Base-by-base conservation (phyloP, 2,888 invertebrate species). In the Nemoura dubitans region DNA sequence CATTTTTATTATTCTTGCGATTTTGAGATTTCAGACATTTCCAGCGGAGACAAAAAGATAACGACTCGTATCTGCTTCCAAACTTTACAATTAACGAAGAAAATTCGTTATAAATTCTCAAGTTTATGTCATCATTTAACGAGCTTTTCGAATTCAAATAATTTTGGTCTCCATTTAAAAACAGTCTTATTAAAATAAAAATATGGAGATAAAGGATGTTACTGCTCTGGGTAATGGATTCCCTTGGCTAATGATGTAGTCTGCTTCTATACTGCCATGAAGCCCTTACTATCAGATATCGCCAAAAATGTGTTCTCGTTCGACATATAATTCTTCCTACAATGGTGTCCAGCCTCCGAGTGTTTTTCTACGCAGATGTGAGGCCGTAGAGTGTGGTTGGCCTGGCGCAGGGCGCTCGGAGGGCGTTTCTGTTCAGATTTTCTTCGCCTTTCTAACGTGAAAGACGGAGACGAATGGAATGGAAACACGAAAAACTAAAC, bases 331-430 rank as follows among this genome's bases (percentile, higher is more conserved):
- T 36, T 36, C 36, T 36, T 36, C 16, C 10, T 3, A 59, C 6
- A 10, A 21, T 3, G 59, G 59, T 14, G 1, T 14, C 3, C 3
- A 21, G 14, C 21, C 59, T 59, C 59, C 14, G 10, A 2, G 6
- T 59, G 16, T 14, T 59, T 59, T 7, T 30, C 6, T 42, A 83
- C 83, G 83, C 83, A 83, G 83, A 36, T 83, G 83, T 42, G 83
- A 83, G 25, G 25, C 42, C 5, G n/a, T 25, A 42, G 42, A n/a
- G 26, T 83, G 28, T 83, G 83, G 83, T 83, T 83, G 83, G 83
- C 30, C 83, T 36, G 42, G n/a, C 5, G 42, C 2, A 36, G 83
- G 83, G 36, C 16, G 42, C 6, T 59, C 59, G 59, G 80, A 81
- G 81, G 81, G 81, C 81, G 81, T 29, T 81, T 21, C 81, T 81